These are phyloP conservation scores for Donacobius atricapilla DNA, from an alignment of 2,113 vertebrate genomes.

Conservation along the genomic window DNA sequence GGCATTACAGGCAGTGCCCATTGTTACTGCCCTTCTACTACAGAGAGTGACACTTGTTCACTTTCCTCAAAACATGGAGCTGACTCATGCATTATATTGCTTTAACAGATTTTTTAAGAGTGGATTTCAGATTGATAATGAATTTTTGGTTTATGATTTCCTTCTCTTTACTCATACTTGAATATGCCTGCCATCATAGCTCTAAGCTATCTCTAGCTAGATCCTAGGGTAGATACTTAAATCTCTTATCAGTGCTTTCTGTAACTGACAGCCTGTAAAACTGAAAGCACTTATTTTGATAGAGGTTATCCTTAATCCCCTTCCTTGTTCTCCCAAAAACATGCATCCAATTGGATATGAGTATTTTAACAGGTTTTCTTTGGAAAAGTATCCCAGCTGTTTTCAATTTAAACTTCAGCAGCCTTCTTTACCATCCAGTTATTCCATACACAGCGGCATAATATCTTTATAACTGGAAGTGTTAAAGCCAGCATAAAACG, in stretches of 20 bases:
- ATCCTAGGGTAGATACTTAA: not conserved
- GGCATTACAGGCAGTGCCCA: not conserved
- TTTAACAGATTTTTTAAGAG: not conserved
- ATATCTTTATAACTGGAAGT: not conserved
- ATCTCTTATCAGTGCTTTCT: not conserved
- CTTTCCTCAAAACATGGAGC: not conserved
- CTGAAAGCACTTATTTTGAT: not conserved
- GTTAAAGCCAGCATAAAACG: not conserved
- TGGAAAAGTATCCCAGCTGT: not conserved
- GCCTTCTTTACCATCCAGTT: not conserved
- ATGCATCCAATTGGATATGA: not conserved
- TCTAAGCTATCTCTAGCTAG: not conserved
- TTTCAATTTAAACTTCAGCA: not conserved
- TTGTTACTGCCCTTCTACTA: not conserved
- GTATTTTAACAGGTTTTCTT: not conserved
- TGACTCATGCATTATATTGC: not conserved
- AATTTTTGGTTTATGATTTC: not conserved
- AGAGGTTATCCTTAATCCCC: not conserved
- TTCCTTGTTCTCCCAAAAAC: not conserved
- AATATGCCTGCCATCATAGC: not conserved
- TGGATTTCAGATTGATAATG: not conserved
- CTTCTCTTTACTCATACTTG: not conserved
- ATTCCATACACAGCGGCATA: not conserved
- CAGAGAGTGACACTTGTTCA: not conserved
- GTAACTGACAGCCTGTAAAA: not conserved